A percentile compares a stretch with the other conserved stretches of the same genome.
Evolutionary conservation across 2,797 vertebrate species (phyloP).

Genomic region (Typhlichthys subterraneus): DNA sequence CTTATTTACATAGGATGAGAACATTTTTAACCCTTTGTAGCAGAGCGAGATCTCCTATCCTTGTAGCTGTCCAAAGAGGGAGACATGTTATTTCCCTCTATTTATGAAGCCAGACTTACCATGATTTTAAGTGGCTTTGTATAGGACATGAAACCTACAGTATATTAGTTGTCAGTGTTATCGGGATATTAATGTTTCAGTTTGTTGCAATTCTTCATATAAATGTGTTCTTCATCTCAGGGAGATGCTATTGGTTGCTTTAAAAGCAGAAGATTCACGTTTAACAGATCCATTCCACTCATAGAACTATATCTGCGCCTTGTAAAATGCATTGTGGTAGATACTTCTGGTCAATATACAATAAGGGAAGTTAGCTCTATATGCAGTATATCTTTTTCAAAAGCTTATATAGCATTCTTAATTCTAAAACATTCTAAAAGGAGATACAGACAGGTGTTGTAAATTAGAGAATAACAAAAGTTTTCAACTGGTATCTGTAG

Average conservation of each 20-base stretch:
- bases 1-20: conserved; percentile 21
- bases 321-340: conserved; percentile 39
- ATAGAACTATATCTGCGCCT: conserved; percentile 25
- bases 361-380: conserved; percentile 41
- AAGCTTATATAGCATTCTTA: conserved; percentile 64
- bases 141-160: conserved; percentile 9
- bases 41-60: neutral
- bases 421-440: conserved; percentile 29
- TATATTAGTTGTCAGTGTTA: conserved; percentile 22
- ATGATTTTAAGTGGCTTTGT: conserved; percentile 4
- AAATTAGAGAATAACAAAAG: conserved; percentile 25
- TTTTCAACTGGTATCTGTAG: conserved; percentile 50
- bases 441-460: conserved; percentile 28
- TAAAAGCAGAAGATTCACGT: conserved; percentile 34
- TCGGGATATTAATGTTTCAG: conserved; percentile 14
- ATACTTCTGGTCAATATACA: neutral
- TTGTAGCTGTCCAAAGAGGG: neutral
- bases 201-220: conserved; percentile 37
- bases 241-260: conserved; percentile 60
- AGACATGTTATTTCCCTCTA: neutral
- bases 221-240: conserved; percentile 68
- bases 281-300: conserved; percentile 48
- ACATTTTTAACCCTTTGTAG: conserved; percentile 13
- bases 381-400: conserved; percentile 9
- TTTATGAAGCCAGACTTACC: neutral